These are phyloP conservation scores for Chesias legatella DNA, from an alignment of 2,888 invertebrate species.

Conservation along the genomic window DNA sequence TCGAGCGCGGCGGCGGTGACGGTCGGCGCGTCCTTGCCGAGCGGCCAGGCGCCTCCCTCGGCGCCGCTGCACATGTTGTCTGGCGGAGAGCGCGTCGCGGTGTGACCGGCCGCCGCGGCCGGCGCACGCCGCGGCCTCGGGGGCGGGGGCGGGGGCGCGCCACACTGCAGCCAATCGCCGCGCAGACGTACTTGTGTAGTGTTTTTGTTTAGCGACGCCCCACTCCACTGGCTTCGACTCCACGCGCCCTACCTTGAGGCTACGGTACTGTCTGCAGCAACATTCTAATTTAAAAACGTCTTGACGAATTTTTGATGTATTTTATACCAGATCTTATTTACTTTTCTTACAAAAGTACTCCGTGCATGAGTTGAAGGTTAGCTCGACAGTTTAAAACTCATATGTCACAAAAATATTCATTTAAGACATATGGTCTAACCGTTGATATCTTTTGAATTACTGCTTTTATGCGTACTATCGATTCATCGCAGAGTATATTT, in stretches of 20 bases:
- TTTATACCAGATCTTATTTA: too few species aligned
- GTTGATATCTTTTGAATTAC: too few species aligned
- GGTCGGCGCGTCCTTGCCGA: constrained; percentile 71
- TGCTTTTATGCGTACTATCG: too few species aligned
- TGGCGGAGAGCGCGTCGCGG: constrained; percentile 56
- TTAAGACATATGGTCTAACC: too few species aligned
- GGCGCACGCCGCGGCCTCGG: constrained; percentile 29
- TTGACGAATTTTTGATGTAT: too few species aligned
- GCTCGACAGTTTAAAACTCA: too few species aligned
- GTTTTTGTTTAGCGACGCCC: constrained; percentile 81
- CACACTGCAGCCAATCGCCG: constrained; percentile 55
- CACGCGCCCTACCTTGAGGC: constrained; percentile 72
- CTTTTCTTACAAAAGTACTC: too few species aligned
- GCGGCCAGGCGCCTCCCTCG: constrained; percentile 74
- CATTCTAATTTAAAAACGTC: constrained; percentile 24
- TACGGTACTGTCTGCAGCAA: constrained; percentile 53
- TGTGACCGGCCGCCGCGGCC: constrained; percentile 37
- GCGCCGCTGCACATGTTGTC: constrained; percentile 77
- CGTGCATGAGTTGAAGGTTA: too few species aligned
- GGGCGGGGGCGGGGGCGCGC: constrained; percentile 33
- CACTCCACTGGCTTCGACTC: constrained; percentile 68
- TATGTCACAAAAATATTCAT: too few species aligned
- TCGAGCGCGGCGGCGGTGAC: constrained; percentile 83
- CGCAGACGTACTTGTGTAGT: constrained; percentile 65
- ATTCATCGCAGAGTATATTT: too few species aligned